Evolutionary conservation across 1,140 invertebrate genomes (phyloP), one percentile per base, ranked within the genome.

Genomic region (Drosophila ercepeae): DNA sequence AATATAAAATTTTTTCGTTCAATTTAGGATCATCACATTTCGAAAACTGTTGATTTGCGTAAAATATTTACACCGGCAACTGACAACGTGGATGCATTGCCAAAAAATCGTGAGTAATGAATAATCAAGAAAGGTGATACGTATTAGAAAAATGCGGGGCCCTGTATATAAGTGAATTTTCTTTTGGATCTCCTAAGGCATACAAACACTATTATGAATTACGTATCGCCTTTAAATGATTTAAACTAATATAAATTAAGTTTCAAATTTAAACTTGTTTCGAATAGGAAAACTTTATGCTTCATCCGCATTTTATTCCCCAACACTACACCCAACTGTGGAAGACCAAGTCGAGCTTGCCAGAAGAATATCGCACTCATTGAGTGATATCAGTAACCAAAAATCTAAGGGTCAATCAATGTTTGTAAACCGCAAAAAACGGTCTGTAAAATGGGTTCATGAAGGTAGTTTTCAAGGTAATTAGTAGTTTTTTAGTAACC

Each of bases 341-440:
- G 97, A 98, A 89, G 97, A 99, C 90, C 98, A 99, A 92, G 97
- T 99, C 83, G 95, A 97, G 90, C 93, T 99, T 54, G 97, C 97
- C 39, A 94, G 96, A 41, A 94, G 96, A 89, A 98, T 99, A 90
- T 98, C 97, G 53, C 94, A 95, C 92, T 98, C 97, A n/a, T 92
- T 99, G 74, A 97, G 96, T 75, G 97, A 98, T 83, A 96, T 96
- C 67, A 96, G 95, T 92, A 99, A 99, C 92, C 94, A 96, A 91
- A 95, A 95, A 89, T 97, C 97, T 89, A 96, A 97, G 89, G 98
- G 98, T 13, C 97, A 98, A 91, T 95, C 95, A 74, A 99, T 98
- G 98, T 99, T 98, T 91, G 97, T 97, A 72, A 98, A 97, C 91
- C 93, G 97, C 51, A 98, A 97, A 93, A 97, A 98, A 89, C 93